These are phyloP conservation scores for Ceyx cyanopectus DNA, from an alignment of 2,113 vertebrate genomes.

Conservation along the genomic window DNA sequence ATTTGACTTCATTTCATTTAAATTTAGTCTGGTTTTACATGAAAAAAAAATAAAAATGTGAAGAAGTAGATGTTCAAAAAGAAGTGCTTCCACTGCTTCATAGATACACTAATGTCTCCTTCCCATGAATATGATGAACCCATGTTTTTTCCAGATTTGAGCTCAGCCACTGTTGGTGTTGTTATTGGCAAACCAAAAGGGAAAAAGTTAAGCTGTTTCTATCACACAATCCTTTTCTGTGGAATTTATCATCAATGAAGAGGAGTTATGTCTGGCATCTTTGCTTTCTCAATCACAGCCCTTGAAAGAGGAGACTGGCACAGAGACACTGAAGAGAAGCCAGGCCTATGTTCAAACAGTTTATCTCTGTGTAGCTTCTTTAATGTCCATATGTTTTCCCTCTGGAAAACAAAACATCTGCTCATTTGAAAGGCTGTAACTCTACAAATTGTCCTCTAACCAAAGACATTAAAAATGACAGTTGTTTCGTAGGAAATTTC, in stretches of 20 bases:
- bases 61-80: not conserved
- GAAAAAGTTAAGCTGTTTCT: not conserved
- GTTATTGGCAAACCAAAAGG: not conserved
- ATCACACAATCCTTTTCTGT: not conserved
- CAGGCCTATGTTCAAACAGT: not conserved
- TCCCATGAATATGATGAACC: not conserved
- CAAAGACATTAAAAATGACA: not conserved
- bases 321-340: not conserved
- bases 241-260: not conserved
- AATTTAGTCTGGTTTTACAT: not conserved
- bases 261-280: not conserved
- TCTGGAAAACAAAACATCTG: slow-evolving; percentile 24
- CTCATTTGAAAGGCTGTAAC: not conserved
- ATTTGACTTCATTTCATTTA: not conserved
- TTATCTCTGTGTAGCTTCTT: not conserved
- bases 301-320: not conserved
- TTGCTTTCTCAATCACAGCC: not conserved
- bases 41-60: not conserved
- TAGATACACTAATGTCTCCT: not conserved
- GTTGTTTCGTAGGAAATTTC: not conserved
- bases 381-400: not conserved
- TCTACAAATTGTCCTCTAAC: slow-evolving; percentile 19
- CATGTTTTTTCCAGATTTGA: not conserved
- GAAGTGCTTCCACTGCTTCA: not conserved
- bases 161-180: not conserved